Conservation (phyloP, 1,140 invertebrate genomes). For the Amphibalanus amphitrite region DNA sequence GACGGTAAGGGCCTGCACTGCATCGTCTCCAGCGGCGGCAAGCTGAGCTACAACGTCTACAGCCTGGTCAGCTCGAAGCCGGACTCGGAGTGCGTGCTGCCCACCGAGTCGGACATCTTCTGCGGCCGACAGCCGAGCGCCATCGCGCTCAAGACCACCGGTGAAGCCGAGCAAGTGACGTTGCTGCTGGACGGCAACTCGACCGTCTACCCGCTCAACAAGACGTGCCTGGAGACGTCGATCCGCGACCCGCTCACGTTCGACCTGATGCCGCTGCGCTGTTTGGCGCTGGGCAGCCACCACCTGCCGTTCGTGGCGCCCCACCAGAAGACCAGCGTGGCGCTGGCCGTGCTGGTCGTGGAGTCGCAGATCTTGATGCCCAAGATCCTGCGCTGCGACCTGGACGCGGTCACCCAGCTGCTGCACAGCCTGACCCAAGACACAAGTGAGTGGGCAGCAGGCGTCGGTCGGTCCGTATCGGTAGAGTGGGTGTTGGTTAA, state of each 20-base stretch:
- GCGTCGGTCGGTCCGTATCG: too few species aligned
- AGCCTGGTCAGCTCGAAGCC: conserved; percentile 71
- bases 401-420: conserved; percentile 59
- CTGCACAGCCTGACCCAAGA: not conserved
- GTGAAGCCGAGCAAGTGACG: conserved; percentile 64
- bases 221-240: conserved; percentile 73
- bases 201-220: conserved; percentile 82
- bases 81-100: conserved; percentile 75
- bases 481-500: too few species aligned
- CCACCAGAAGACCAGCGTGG: conserved; percentile 54
- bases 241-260: conserved; percentile 83
- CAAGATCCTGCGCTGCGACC: conserved; percentile 72
- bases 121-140: conserved; percentile 55
- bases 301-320: conserved; percentile 37
- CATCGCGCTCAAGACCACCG: conserved; percentile 65
- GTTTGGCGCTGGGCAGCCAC: conserved; percentile 61
- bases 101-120: conserved; percentile 65
- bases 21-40: conserved; percentile 52
- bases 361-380: conserved; percentile 72
- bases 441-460: not conserved
- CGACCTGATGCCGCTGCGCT: conserved; percentile 73
- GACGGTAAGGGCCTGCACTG: conserved; percentile 48
- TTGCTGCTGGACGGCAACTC: conserved; percentile 83
- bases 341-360: conserved; percentile 68
- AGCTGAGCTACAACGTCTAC: conserved; percentile 65